Evolutionary conservation across 1,140 invertebrate genomes (phyloP).

Genomic region (Zaprionus africanus): DNA sequence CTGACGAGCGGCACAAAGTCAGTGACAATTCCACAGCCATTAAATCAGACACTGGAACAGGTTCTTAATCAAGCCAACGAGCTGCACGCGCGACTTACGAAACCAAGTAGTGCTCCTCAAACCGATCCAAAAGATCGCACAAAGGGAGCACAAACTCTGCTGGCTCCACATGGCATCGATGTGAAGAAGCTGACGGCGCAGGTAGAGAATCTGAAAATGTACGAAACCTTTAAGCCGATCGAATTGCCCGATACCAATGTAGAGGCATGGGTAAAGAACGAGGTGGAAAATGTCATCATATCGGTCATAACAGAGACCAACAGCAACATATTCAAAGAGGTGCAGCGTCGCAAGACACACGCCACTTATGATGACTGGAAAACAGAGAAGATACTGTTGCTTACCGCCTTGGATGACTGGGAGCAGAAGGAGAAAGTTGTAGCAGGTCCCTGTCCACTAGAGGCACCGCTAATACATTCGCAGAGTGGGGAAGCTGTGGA

Average conservation of each 20-base stretch:
- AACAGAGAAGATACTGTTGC: background rate
- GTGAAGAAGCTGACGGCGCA: background rate
- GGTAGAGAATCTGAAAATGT: background rate
- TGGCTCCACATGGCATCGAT: constrained; percentile 4
- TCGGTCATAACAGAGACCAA: background rate
- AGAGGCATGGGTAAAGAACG: background rate
- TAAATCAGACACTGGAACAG: background rate
- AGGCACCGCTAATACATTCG: background rate
- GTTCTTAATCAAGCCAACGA: background rate
- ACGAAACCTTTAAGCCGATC: background rate
- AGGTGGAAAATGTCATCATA: background rate
- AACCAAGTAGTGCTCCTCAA: background rate
- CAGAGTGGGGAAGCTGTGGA: background rate
- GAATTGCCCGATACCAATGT: constrained; percentile 2
- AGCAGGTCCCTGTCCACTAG: background rate
- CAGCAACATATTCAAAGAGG: background rate
- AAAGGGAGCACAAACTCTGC: background rate
- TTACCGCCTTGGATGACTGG: background rate
- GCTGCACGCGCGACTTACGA: background rate
- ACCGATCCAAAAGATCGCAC: background rate
- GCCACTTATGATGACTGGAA: background rate
- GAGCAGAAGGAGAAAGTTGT: background rate
- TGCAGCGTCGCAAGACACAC: background rate
- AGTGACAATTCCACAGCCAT: too few species aligned
- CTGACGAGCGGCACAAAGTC: background rate